Evolutionary conservation across 2,113 vertebrate species (phyloP).

Genomic region (Lagopus leucura): DNA sequence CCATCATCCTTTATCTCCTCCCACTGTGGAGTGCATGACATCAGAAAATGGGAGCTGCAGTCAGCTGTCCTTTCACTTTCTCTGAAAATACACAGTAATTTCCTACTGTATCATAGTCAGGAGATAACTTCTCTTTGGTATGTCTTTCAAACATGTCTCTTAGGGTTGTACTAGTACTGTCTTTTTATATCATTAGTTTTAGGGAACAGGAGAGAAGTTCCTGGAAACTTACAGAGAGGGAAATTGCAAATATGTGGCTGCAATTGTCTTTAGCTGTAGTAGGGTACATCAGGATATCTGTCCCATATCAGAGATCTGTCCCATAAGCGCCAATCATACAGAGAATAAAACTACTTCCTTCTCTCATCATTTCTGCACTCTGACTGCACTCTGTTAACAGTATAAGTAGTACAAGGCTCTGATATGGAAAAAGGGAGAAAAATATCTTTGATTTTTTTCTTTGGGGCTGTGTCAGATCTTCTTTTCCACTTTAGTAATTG

Average conservation of each 20-base stretch:
- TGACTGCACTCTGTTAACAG: neutral
- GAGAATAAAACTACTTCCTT: neutral
- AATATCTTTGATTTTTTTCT: neutral
- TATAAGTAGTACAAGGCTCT: neutral
- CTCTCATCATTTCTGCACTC: neutral
- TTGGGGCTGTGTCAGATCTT: neutral
- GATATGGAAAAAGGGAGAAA: neutral
- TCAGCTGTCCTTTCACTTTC: neutral
- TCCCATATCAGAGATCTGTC: fast-evolving
- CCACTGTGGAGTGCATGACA: too few relatives aligned
- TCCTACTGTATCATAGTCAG: neutral
- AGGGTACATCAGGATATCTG: fast-evolving
- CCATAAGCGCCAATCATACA: neutral
- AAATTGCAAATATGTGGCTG: neutral
- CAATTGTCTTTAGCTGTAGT: neutral
- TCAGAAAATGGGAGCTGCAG: neutral
- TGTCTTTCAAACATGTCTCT: neutral
- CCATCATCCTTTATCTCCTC: neutral
- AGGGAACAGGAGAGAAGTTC: neutral
- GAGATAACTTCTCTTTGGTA: neutral
- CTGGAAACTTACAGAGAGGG: neutral
- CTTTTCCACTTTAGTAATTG: neutral
- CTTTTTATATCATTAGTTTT: neutral
- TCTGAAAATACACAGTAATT: neutral
- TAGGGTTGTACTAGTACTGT: neutral